Evolutionary conservation across 2,888 invertebrate genomes (phyloP), one percentile per base, ranked within the genome.

Genomic region (Ophioninae sp.): DNA sequence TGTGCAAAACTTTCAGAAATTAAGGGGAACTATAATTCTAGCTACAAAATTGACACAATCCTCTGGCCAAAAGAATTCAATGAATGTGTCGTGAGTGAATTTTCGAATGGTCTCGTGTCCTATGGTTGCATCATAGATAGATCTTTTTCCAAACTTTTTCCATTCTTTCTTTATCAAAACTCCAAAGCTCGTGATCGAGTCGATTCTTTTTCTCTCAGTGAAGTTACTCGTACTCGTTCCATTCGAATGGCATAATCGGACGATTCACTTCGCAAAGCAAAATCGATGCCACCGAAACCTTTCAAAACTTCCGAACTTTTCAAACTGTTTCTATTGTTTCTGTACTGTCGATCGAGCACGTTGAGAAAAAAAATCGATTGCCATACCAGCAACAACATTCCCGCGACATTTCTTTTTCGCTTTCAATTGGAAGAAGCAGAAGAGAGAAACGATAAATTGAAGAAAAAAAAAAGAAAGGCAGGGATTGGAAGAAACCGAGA

Each of bases 71-170:
- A 63, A 37, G 58, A 23, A 44, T 64, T 22, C 73, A 63, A 30
- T 64, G n/a, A n/a, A 23, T 23, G 23, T 17, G 23, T 63, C 30
- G 63, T 23, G 20, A 51, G 64, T 51, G 51, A 74, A 64, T 51
- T 64, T 74, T 39, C 73, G 61, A 61, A 73, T 5, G 44, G 17
- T n/a, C 51, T n/a, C n/a, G 39, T 41, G 22, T 37, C 22, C 51
- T 56, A 58, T 13, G 30, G 56, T 44, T 13, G 63, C 1, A 59
- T 22, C 23, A 56, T 63, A 77, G 76, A 73, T 61, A 68, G 41
- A 79, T 77, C 67, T 56, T 44, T 59, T 77, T 80, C 69, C 20
- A 65, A 83, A 83, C 73, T 83, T 77, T 74, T 83, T 74, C 79
- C 37, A 73, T 79, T 79, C 61, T 68, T 79, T 77, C 39, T 51